phyloP scores from a whole-genome alignment of 1,140 invertebrate species.

The Cydia amplana region DNA sequence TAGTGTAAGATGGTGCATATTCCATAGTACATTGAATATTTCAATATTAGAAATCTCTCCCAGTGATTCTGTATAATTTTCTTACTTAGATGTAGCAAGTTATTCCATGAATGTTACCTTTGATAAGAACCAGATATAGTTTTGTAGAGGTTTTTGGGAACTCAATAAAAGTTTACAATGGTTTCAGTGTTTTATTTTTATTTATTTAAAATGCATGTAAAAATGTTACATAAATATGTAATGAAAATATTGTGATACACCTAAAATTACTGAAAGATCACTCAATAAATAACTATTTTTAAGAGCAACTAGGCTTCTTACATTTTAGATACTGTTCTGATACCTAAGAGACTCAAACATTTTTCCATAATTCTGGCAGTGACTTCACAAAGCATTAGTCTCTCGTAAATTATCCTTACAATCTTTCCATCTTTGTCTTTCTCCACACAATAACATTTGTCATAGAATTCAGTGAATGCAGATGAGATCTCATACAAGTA shows the following conservation, averaged over 20 bases:
- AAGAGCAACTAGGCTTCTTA: constrained; percentile 71
- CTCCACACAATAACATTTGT: constrained; percentile 98
- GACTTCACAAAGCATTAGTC: constrained; percentile 95
- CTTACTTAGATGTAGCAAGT: constrained; percentile 42
- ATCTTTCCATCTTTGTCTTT: constrained; percentile 90
- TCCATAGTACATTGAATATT: constrained; percentile 12
- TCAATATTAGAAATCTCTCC: constrained; percentile 35
- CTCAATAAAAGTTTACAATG: constrained; percentile 71
- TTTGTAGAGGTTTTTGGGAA: constrained; percentile 77
- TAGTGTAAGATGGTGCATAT: constrained; percentile 16
- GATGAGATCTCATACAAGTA: constrained; percentile 97
- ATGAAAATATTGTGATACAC: constrained; percentile 30
- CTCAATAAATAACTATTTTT: constrained; percentile 37
- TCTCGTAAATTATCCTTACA: constrained; percentile 90
- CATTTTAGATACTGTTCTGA: constrained; percentile 96
- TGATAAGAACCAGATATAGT: constrained; percentile 73
- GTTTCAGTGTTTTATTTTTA: constrained; percentile 48
- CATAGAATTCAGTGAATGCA: constrained; percentile 98
- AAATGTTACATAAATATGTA: constrained; percentile 28
- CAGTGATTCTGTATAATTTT: constrained; percentile 45
- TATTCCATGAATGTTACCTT: constrained; percentile 67
- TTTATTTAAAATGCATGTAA: constrained; percentile 40
- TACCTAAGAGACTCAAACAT: constrained; percentile 94
- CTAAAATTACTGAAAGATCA: constrained; percentile 12
- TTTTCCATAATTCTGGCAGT: constrained; percentile 93